Conservation (phyloP, 2,888 invertebrate genomes). For the Aethes cnicana region DNA sequence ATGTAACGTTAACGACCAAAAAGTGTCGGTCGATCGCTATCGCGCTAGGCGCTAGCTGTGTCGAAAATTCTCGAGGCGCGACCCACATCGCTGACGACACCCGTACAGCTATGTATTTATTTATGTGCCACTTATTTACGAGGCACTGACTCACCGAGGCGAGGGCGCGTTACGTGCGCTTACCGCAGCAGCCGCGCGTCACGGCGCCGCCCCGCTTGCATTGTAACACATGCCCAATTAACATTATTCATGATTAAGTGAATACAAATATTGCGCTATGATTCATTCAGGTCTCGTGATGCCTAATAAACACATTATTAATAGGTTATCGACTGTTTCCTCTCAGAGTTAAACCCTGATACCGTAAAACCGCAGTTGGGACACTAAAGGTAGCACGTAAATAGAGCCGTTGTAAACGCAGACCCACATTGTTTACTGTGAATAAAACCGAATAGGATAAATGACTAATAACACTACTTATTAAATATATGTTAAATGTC, state of each 20-base stretch:
- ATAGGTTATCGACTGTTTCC: constrained; percentile 18
- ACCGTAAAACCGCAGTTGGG: too few species aligned
- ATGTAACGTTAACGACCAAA: constrained; percentile 60
- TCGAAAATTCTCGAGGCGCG: constrained; percentile 61
- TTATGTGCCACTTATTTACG: constrained; percentile 45
- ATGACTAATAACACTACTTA: constrained; percentile 24
- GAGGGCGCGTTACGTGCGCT: constrained; percentile 34
- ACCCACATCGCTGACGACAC: constrained; percentile 67
- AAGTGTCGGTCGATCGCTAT: constrained; percentile 51
- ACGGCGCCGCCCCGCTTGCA: constrained; percentile 1
- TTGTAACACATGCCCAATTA: neutral
- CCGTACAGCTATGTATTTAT: constrained; percentile 47
- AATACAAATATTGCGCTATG: constrained; percentile 17
- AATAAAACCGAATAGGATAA: constrained; percentile 27
- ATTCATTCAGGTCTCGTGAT: constrained; percentile 13
- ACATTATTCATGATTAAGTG: constrained; percentile 13
- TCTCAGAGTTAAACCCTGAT: neutral
- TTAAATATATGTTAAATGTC: neutral
- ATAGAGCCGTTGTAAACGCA: too few species aligned
- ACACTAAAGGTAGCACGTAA: too few species aligned
- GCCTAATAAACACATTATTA: constrained; percentile 8
- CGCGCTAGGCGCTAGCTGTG: constrained; percentile 46
- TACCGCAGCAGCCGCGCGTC: constrained; percentile 1
- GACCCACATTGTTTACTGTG: constrained; percentile 27
- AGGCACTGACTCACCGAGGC: constrained; percentile 43